phyloP scores from a whole-genome alignment of 2,888 invertebrate genomes.

The Nomada flava region DNA sequence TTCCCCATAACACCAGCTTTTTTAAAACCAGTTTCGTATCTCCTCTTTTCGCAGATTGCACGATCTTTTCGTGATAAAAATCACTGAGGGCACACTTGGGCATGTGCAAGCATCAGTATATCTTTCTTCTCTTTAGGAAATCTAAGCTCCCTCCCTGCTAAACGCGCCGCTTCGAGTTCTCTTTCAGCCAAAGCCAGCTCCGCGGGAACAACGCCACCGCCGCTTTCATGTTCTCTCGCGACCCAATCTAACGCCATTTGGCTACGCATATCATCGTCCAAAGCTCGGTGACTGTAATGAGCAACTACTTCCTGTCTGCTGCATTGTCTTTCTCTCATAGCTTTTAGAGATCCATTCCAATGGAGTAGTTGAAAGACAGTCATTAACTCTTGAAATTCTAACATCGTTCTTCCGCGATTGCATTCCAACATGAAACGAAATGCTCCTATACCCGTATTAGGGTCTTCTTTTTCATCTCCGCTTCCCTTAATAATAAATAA shows the following conservation, averaged over 20 bases:
- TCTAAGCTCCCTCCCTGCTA: slow-evolving; percentile 95
- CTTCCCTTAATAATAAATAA: slow-evolving; percentile 85
- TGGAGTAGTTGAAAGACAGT: slow-evolving; percentile 98
- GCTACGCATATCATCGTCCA: slow-evolving; percentile 98
- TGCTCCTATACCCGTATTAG: slow-evolving; percentile 92
- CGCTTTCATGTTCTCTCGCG: slow-evolving; percentile 90
- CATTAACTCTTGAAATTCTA: slow-evolving; percentile 98
- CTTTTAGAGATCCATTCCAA: slow-evolving; percentile 98
- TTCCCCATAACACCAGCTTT: slow-evolving; percentile 54
- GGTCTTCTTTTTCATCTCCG: slow-evolving; percentile 83
- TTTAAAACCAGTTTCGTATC: slow-evolving; percentile 54
- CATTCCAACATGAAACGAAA: slow-evolving; percentile 89
- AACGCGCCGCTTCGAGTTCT: slow-evolving; percentile 93
- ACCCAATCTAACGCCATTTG: slow-evolving; percentile 99
- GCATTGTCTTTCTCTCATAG: slow-evolving; percentile 97
- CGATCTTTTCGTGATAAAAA: slow-evolving; percentile 19
- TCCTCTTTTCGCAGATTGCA: slow-evolving; percentile 12
- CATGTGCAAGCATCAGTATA: slow-evolving; percentile 94
- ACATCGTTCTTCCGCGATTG: slow-evolving; percentile 92
- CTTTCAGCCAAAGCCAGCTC: slow-evolving; percentile 94
- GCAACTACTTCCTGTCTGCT: slow-evolving; percentile 96
- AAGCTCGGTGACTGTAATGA: slow-evolving; percentile 95
- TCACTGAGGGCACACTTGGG: slow-evolving; percentile 88
- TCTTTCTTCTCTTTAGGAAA: slow-evolving; percentile 98
- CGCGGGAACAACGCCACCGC: slow-evolving; percentile 89